phyloP scores from a whole-genome alignment of 2,797 vertebrate genomes.

The Clamator glandarius region DNA sequence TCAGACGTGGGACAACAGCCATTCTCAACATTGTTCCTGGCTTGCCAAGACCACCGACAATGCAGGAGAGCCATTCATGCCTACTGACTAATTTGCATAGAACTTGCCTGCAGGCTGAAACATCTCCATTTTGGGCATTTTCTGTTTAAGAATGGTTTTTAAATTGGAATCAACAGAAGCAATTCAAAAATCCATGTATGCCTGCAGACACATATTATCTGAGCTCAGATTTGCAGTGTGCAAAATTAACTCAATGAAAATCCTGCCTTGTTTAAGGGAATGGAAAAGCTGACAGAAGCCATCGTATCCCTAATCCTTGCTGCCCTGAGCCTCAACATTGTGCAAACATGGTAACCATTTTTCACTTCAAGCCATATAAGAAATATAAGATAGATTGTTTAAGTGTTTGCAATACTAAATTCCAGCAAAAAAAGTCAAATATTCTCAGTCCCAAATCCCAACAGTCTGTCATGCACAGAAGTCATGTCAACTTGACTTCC shows the following conservation, averaged over 20 bases:
- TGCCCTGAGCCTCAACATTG: background rate
- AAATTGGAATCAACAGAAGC: background rate
- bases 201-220: background rate
- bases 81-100: background rate
- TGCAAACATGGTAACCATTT: background rate
- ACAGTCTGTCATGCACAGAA: background rate
- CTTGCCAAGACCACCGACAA: slow-evolving; percentile 14
- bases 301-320: background rate
- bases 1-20: background rate
- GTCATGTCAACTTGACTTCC: background rate
- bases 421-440: background rate
- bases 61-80: background rate
- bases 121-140: background rate
- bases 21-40: background rate
- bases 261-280: background rate
- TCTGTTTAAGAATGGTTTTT: background rate
- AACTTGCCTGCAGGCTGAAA: background rate
- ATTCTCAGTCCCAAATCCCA: background rate
- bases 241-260: slow-evolving; percentile 15
- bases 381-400: background rate
- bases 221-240: background rate
- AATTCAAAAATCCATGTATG: background rate
- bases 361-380: background rate
- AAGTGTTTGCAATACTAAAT: background rate
- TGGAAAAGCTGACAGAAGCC: background rate